Evolutionary conservation across 2,888 invertebrate species (phyloP).

Genomic region (Amphipoea lucens): DNA sequence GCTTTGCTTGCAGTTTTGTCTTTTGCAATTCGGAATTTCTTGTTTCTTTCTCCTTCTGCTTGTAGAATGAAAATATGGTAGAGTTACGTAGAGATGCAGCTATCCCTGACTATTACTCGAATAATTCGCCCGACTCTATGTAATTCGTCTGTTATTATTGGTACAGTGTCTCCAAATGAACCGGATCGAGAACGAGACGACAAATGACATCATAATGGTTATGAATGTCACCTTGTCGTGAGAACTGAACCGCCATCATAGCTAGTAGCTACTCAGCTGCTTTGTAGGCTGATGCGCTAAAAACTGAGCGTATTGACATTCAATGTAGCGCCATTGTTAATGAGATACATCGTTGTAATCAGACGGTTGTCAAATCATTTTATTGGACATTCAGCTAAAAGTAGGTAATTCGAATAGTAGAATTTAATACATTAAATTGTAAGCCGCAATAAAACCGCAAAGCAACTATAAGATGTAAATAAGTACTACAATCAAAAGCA

Average conservation of each 20-base stretch:
- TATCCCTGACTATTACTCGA: background rate
- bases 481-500: conserved; percentile 4
- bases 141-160: conserved; percentile 1
- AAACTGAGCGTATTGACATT: conserved; percentile 13
- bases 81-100: background rate
- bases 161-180: conserved; percentile 1
- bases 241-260: conserved; percentile 37
- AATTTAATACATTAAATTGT: background rate
- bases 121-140: background rate
- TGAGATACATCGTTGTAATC: conserved; percentile 10
- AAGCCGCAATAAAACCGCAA: background rate
- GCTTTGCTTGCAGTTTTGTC: background rate
- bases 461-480: conserved; percentile 2
- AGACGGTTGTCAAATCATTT: conserved; percentile 2
- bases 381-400: background rate
- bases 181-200: conserved; percentile 18
- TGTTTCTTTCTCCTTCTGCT: background rate
- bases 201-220: conserved; percentile 50
- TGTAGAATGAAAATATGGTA: background rate
- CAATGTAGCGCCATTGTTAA: background rate
- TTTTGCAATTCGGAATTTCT: background rate
- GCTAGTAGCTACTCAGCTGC: background rate
- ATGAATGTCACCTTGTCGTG: conserved; percentile 61
- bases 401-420: background rate
- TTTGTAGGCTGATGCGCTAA: conserved; percentile 8